Evolutionary conservation across 2,113 vertebrate species (phyloP), one percentile per base, ranked within the genome.

Genomic region (Acrocephalus kingi): DNA sequence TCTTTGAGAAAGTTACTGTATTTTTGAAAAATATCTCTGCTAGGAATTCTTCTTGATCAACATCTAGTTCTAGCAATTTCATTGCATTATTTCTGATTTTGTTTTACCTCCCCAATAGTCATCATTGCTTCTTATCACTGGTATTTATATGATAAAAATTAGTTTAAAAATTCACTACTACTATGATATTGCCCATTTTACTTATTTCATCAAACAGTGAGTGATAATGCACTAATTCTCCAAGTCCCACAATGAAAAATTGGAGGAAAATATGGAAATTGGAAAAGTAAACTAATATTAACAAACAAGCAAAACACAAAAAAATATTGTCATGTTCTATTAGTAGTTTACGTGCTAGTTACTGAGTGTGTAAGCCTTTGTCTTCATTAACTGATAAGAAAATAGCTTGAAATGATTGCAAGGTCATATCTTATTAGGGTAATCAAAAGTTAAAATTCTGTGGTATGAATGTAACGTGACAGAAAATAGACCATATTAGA

Each of bases 311-410:
- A 97, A 97, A 96, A 95, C 33, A 89, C 37, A 96, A 96, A 45
- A 84, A 31, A 76, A 43, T 14, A 43, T 43, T 43, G 69, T 87
- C 74, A 67, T 87, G 35, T 90, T 95, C 46, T 94, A 52, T 94
- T 96, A 96, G 48, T 48, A 61, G 64, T 86, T 95, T 94, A 72
- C 22, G 25, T 95, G 56, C 76, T 95, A 84, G 33, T 61, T 95
- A 95, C 78, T 84, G 94, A 90, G 85, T 92, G 49, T 88, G 28
- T 85, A 95, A 95, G 41, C 33, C 84, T 95, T 96, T 93, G 64
- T 97, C 93, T 98, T 96, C 91, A 91, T 49, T 97, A 95, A 98
- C 61, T 58, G 63, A 73, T 93, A 95, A 54, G 68, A 96, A 97
- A 97, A 97, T 95, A 93, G 43, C 55, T 84, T 88, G 52, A 95